Evolutionary conservation across 2,888 invertebrate genomes (phyloP), one percentile per base, ranked within the genome.

Genomic region (Philaethria dido): DNA sequence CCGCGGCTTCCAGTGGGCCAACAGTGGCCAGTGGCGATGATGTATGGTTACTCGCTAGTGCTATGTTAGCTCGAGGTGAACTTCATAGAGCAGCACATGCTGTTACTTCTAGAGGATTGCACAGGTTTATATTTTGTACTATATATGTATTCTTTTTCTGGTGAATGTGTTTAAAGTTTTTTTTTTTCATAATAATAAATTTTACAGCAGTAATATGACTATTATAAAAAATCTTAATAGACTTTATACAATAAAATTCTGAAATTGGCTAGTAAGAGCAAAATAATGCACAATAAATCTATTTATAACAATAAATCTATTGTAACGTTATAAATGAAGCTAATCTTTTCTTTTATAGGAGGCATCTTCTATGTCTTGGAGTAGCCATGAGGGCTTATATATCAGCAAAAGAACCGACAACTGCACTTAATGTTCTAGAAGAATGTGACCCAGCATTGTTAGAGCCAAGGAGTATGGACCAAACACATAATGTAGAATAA

Each of bases 71-170:
- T 13, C 94, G 97, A 71, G 97, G 97, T 66, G 98, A 99, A 81
- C 96, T 96, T 78, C 98, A 98, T 81, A 93, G 99, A 73, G 98
- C 98, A 14, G 96, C 97, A 0, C 95, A 98, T 83, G 93, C 97
- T 36, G 94, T 99, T 63, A 94, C 95, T 69, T 95, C 95, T 52
- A 94, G 95, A 75, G 95, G 96, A 63, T 89, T 98, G 13, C 93
- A 93, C 69, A 87, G 83, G 91, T 89, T 54, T 68, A 42, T 50
- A 16, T 25, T 13, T 14, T 9, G n/a, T n/a, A n/a, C n/a, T n/a
- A n/a, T n/a, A n/a, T n/a, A n/a, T n/a, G n/a, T n/a, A 8, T 9
- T n/a, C n/a, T n/a, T n/a, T n/a, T n/a, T n/a, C n/a, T n/a, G n/a
- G n/a, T n/a, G n/a, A n/a, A n/a, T n/a, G n/a, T n/a, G n/a, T n/a